phyloP scores from a whole-genome alignment of 2,888 invertebrate species.

The Caenorhabditis plicata region DNA sequence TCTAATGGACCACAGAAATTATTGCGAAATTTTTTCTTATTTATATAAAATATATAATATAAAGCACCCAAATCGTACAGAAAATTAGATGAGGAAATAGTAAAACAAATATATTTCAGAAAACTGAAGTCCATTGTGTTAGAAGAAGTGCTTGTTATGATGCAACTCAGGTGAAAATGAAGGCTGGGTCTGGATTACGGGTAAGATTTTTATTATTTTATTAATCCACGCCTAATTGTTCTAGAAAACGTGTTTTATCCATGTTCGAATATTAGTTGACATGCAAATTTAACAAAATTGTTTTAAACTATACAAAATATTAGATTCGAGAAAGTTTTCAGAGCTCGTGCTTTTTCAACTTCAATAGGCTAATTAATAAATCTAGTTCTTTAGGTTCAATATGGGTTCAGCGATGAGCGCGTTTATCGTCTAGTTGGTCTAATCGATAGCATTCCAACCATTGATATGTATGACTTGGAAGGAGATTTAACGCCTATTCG shows the following conservation, averaged over 20 bases:
- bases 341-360: too few species aligned
- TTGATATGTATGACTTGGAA: slow-evolving; percentile 58
- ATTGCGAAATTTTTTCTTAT: too few species aligned
- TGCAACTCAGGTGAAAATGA: slow-evolving; percentile 37
- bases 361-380: not conserved
- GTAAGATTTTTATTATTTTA: too few species aligned
- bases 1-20: too few species aligned
- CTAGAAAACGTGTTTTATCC: too few species aligned
- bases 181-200: slow-evolving; percentile 35
- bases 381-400: slow-evolving; percentile 48
- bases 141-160: slow-evolving; percentile 62
- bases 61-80: not conserved
- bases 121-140: slow-evolving; percentile 54
- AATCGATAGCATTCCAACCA: slow-evolving; percentile 56
- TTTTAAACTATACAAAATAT: too few species aligned
- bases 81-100: not conserved
- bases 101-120: slow-evolving; percentile 28
- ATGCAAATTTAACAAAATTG: too few species aligned
- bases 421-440: slow-evolving; percentile 57
- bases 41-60: too few species aligned
- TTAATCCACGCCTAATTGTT: not conserved
- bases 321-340: too few species aligned
- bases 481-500: slow-evolving; percentile 38
- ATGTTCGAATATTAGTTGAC: too few species aligned
- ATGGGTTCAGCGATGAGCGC: slow-evolving; percentile 57